Percentiles rank a stretch among this genome's conserved stretches.
phyloP scores from a whole-genome alignment of 1,140 invertebrate genomes.

The Gonioctena quinquepunctata region DNA sequence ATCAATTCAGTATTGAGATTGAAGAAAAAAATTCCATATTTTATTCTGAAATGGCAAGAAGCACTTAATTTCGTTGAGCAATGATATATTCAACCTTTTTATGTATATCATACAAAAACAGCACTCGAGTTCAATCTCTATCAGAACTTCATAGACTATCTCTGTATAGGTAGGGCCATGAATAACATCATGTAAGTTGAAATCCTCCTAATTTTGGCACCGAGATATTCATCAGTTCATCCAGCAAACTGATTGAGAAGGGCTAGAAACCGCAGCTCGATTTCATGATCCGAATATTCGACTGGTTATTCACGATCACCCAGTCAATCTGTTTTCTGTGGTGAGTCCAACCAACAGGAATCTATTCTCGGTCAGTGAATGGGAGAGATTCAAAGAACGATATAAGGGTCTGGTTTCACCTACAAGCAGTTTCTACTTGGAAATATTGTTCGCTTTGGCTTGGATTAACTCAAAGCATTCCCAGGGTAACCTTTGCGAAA shows the following conservation, averaged over 20 bases:
- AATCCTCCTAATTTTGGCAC: background rate
- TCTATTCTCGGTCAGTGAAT: background rate
- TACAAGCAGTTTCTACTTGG: too few relatives aligned
- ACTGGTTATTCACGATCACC: background rate
- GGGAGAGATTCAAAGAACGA: background rate
- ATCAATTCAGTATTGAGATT: too few relatives aligned
- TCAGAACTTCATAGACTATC: background rate
- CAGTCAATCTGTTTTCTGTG: background rate
- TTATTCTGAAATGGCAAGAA: too few relatives aligned
- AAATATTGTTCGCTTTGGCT: too few relatives aligned
- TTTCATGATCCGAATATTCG: background rate
- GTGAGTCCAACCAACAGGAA: too few relatives aligned
- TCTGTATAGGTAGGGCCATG: background rate
- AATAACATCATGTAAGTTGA: background rate
- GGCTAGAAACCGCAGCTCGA: background rate
- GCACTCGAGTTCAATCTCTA: too few relatives aligned
- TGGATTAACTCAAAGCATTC: too few relatives aligned
- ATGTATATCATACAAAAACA: too few relatives aligned
- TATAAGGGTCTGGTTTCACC: background rate
- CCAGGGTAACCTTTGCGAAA: too few relatives aligned
- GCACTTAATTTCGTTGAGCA: too few relatives aligned
- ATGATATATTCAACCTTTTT: too few relatives aligned
- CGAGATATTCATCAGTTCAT: background rate
- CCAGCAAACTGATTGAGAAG: background rate
- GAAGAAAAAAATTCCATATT: too few relatives aligned